Percentiles rank a stretch among this genome's conserved stretches.
These are phyloP conservation scores for Resseliella maxima DNA, from an alignment of 2,888 invertebrate species.

Conservation along the genomic window DNA sequence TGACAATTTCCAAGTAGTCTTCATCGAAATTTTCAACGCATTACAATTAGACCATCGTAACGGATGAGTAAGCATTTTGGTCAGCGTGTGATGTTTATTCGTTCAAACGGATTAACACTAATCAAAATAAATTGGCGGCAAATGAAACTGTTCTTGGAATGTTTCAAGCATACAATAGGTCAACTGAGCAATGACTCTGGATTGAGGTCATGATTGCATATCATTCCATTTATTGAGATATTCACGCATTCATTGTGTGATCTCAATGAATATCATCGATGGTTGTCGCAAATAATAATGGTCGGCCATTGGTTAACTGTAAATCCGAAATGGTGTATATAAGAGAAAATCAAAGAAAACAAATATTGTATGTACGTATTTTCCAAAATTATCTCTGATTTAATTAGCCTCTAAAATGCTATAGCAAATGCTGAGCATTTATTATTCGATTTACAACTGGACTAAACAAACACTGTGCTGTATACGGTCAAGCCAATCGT, in stretches of 20 bases:
- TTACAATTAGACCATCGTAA: not conserved
- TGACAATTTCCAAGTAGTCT: not conserved
- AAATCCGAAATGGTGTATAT: too few relatives aligned
- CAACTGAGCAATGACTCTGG: not conserved
- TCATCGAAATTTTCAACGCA: not conserved
- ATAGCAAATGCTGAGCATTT: too few relatives aligned
- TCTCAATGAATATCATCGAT: not conserved
- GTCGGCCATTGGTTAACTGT: too few relatives aligned
- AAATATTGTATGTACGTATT: too few relatives aligned
- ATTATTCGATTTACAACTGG: not conserved
- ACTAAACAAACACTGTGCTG: not conserved
- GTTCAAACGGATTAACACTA: conserved; percentile 16
- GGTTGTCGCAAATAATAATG: too few relatives aligned
- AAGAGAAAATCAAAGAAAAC: too few relatives aligned
- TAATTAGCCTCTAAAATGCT: too few relatives aligned
- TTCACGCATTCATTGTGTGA: not conserved
- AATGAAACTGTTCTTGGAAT: conserved; percentile 18
- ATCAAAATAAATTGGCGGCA: not conserved
- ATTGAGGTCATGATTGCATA: not conserved
- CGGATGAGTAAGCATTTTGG: conserved; percentile 18
- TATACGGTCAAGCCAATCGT: too few relatives aligned
- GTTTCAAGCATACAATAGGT: not conserved
- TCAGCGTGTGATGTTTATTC: not conserved
- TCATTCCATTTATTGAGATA: not conserved
- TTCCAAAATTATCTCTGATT: too few relatives aligned